Evolutionary conservation across 2,113 vertebrate genomes (phyloP), one percentile per base, ranked within the genome.

Genomic region (Columba janthina): DNA sequence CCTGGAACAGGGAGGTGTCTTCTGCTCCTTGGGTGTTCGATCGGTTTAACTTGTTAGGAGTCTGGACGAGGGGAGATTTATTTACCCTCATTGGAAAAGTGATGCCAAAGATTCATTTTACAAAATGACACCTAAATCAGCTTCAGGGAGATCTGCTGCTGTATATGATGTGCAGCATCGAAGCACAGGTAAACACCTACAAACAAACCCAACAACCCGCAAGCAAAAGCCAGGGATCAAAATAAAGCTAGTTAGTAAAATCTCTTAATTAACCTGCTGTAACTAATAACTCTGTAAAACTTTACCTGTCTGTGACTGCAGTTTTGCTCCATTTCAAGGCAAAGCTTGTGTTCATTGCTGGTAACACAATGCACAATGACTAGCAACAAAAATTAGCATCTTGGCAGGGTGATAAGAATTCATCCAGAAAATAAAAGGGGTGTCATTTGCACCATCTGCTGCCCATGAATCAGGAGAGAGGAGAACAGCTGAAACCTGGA

Each of bases 401-500:
- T 75, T 94, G 89, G 89, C 82, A 87, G 54, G 64, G 81, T 1
- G 42, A 16, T 20, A 40, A 0, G 53, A 61, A 79, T 46, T 82
- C 66, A 78, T 88, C 71, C 71, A 79, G 71, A 65, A 92, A 92
- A 90, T 74, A 80, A 92, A 89, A 94, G 91, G 69, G 38, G 66
- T 78, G 86, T 84, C 89, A 53, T 48, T 78, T 76, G 56, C 44
- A 53, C 89, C 90, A 93, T 93, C 93, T 97, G 95, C 78, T 84
- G 69, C 34, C 3, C 70, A n/a, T 62, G 69, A 44, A 64, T 75
- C 69, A 48, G 89, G 74, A 64, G 79, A 44, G 74, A 80, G 42
- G 44, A 88, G 72, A 74, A 5, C 79, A 81, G 93, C 77, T 88
- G 90, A 83, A 54, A 44, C 62, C 85, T 76, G 74, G 20, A 50